Percentiles rank a stretch among this genome's conserved stretches.
Evolutionary conservation across 2,888 invertebrate genomes (phyloP).

Genomic region (Agrotis exclamationis): DNA sequence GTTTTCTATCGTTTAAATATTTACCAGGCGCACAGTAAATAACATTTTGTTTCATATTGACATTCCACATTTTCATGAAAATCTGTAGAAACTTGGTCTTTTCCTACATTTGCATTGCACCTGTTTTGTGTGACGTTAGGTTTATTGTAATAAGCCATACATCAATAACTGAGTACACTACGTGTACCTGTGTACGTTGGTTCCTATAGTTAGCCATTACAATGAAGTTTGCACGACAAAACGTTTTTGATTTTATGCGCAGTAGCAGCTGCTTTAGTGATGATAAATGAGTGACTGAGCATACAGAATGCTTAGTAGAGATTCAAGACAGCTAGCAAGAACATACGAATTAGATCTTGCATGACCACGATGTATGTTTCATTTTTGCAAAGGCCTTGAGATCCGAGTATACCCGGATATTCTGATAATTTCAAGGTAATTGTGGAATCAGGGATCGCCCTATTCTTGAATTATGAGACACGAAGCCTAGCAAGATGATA

Average conservation of each 20-base stretch:
- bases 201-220: neutral
- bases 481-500: neutral
- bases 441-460: no score
- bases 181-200: slow-evolving; percentile 38
- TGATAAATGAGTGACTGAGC: neutral
- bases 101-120: slow-evolving; percentile 31
- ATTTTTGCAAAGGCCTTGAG: no score
- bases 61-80: slow-evolving; percentile 15
- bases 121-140: slow-evolving; percentile 17
- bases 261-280: neutral
- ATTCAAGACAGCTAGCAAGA: no score
- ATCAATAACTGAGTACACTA: slow-evolving; percentile 21
- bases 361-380: no score
- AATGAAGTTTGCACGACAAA: slow-evolving; percentile 13
- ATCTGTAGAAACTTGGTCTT: slow-evolving; percentile 7
- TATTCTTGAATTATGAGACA: no score
- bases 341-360: no score
- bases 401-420: no score
- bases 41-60: neutral
- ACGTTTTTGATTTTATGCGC: slow-evolving; percentile 19
- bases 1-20: neutral
- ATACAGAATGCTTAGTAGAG: neutral
- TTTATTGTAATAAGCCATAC: slow-evolving; percentile 22
- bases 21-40: neutral
- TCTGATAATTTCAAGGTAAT: no score